These are phyloP conservation scores for Elysia crispata DNA, from an alignment of 2,888 invertebrate species.

Conservation along the genomic window DNA sequence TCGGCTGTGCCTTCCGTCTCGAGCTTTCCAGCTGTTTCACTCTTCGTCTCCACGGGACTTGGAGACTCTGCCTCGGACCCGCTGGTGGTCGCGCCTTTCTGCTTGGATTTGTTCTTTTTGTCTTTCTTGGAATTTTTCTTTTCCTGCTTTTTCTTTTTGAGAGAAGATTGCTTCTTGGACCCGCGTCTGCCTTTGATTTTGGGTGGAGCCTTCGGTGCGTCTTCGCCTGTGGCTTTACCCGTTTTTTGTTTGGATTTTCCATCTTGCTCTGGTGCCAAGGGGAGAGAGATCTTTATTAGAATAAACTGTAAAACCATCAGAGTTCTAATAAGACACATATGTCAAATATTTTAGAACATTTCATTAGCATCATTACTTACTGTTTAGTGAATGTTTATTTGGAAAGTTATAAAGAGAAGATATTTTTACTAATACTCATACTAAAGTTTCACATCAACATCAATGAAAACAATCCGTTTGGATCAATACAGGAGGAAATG, in stretches of 20 bases:
- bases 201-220: background rate
- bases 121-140: conserved; percentile 30
- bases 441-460: too few species aligned
- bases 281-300: too few species aligned
- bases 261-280: too few species aligned
- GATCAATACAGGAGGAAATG: too few species aligned
- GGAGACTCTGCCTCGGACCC: background rate
- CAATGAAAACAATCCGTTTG: too few species aligned
- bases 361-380: too few species aligned
- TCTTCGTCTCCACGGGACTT: background rate
- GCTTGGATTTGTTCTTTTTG: conserved; percentile 1
- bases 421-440: too few species aligned
- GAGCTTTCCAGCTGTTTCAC: background rate
- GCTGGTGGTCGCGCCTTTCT: background rate
- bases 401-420: too few species aligned
- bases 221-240: background rate
- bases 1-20: background rate
- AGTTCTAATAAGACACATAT: too few species aligned
- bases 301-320: too few species aligned
- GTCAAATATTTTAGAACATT: too few species aligned
- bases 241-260: background rate
- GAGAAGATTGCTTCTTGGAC: conserved; percentile 24
- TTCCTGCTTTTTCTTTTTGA: conserved; percentile 42
- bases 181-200: conserved; percentile 24
- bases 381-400: too few species aligned